phyloP scores from a whole-genome alignment of 2,797 vertebrate species.

The Pseudochaenichthys georgianus region DNA sequence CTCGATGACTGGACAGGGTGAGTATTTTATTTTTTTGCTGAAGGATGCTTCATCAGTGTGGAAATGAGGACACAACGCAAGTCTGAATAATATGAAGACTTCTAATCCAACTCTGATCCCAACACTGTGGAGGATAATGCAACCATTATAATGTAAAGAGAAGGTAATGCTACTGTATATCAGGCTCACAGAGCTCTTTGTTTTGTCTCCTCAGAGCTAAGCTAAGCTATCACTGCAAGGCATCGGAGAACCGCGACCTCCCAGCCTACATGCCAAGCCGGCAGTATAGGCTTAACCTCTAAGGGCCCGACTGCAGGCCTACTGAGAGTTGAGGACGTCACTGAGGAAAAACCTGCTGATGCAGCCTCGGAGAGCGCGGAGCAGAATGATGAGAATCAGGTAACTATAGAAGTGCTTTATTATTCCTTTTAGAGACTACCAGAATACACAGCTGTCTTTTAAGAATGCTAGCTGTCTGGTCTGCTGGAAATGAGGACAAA shows the following conservation, averaged over 20 bases:
- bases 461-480: background rate
- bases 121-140: too few species aligned
- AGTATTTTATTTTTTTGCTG: too few species aligned
- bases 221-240: constrained; percentile 46
- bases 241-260: too few species aligned
- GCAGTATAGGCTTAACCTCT: constrained; percentile 87
- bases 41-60: constrained; percentile 8
- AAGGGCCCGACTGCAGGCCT: constrained; percentile 87
- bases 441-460: background rate
- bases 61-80: constrained; percentile 79
- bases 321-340: constrained; percentile 75
- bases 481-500: constrained; percentile 81
- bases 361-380: constrained; percentile 17
- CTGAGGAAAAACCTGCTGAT: constrained; percentile 6
- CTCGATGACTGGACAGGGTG: too few species aligned
- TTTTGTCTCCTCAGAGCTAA: background rate
- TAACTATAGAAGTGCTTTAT: constrained; percentile 22
- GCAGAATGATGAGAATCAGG: constrained; percentile 70
- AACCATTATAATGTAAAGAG: too few species aligned
- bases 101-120: constrained; percentile 88
- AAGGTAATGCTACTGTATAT: too few species aligned
- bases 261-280: constrained; percentile 71
- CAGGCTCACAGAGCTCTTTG: background rate
- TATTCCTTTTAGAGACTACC: background rate
- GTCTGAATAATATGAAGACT: constrained; percentile 82